Evolutionary conservation across 2,113 vertebrate species (phyloP).

Genomic region (Romanogobio albipinnatus): DNA sequence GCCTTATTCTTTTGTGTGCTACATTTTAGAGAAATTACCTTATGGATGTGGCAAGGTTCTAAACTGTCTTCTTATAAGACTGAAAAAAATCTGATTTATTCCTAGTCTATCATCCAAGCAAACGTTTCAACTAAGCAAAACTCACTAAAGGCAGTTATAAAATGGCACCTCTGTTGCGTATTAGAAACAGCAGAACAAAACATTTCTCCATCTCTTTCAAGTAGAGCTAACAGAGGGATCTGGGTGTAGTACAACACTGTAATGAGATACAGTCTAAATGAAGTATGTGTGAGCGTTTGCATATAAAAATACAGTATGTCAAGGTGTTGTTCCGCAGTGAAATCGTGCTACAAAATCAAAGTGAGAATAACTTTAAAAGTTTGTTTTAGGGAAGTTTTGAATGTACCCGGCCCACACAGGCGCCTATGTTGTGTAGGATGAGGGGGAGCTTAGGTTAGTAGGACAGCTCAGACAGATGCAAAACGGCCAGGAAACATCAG

Average conservation of each 20-base stretch:
- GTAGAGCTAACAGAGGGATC: not conserved
- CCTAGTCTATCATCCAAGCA: not conserved
- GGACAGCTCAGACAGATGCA: not conserved
- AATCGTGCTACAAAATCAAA: not conserved
- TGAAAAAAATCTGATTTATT: not conserved
- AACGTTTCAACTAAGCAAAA: constrained; percentile 6
- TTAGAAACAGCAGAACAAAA: constrained; percentile 17
- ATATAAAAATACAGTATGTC: not conserved
- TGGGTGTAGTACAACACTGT: not conserved
- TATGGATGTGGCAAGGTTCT: not conserved
- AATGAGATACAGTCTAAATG: not conserved
- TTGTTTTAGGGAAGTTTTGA: not conserved
- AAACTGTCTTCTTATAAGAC: not conserved
- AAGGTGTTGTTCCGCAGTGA: not conserved
- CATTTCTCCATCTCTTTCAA: not conserved
- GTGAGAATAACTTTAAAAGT: not conserved
- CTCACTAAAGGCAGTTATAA: constrained; percentile 37
- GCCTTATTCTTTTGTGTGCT: not conserved
- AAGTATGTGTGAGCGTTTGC: not conserved
- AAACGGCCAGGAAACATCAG: not conserved
- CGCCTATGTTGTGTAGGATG: not conserved
- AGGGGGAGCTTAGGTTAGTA: not conserved
- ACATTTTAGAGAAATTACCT: not conserved
- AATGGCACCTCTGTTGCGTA: constrained; percentile 23
- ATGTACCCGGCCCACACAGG: not conserved